phyloP scores from a whole-genome alignment of 2,888 invertebrate genomes.

The Cephonodes hylas region DNA sequence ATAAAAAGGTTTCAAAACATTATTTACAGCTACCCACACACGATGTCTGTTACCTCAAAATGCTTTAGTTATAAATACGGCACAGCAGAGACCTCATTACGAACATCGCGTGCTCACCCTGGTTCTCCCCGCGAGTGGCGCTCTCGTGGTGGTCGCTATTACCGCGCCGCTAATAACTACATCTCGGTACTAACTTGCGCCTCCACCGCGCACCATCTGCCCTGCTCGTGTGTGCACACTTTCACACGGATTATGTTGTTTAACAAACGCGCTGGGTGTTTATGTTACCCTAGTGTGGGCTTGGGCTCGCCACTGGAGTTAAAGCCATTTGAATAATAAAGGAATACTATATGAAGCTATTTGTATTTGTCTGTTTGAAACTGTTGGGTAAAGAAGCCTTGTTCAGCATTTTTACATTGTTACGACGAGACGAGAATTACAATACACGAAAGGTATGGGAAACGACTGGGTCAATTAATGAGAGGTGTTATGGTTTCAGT shows the following conservation, averaged over 20 bases:
- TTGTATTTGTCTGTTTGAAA: too few relatives aligned
- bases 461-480: too few relatives aligned
- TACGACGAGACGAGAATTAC: too few relatives aligned
- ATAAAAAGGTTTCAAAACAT: too few relatives aligned
- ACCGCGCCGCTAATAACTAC: background rate
- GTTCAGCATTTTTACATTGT: too few relatives aligned
- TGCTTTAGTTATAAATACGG: background rate
- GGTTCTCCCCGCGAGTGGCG: background rate
- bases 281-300: background rate
- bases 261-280: background rate
- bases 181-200: background rate
- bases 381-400: too few relatives aligned
- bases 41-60: background rate
- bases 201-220: background rate
- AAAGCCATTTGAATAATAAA: too few relatives aligned
- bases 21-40: too few relatives aligned
- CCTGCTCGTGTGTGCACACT: background rate
- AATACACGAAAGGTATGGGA: too few relatives aligned
- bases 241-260: background rate
- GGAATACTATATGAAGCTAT: too few relatives aligned
- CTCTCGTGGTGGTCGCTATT: background rate
- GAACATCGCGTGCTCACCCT: background rate
- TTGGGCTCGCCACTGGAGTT: background rate
- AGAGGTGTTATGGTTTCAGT: too few relatives aligned
- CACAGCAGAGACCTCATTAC: background rate